These are phyloP conservation scores for Manis javanica DNA, from an alignment of 2,797 vertebrate species.

Conservation along the genomic window DNA sequence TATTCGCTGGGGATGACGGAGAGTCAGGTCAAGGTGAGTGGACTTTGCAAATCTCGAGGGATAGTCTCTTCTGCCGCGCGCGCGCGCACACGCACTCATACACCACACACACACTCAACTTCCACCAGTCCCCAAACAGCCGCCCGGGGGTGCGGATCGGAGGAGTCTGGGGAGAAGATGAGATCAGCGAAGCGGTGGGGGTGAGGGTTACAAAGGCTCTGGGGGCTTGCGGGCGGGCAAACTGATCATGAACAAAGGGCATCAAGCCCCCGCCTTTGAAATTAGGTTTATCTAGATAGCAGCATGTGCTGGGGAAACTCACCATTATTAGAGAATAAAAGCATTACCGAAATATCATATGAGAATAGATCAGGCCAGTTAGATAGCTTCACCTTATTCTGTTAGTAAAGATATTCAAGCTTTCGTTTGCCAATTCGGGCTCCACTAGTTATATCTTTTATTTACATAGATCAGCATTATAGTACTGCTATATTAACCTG, in stretches of 20 bases:
- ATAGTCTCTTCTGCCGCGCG: fast-evolving
- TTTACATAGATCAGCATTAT: background rate
- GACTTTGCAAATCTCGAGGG: background rate
- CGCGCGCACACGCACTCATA: fast-evolving
- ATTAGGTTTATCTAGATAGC: constrained; percentile 75
- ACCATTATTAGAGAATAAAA: constrained; percentile 63
- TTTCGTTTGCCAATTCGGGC: constrained; percentile 54
- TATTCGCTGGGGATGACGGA: constrained; percentile 98
- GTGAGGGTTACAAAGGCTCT: background rate
- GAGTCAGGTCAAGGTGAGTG: constrained; percentile 97
- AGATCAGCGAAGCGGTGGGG: constrained; percentile 84
- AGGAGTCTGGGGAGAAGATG: background rate
- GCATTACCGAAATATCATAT: constrained; percentile 41
- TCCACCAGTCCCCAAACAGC: background rate
- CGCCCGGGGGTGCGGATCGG: background rate
- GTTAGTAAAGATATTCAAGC: constrained; percentile 13
- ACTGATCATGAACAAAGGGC: constrained; percentile 72
- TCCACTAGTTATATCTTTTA: constrained; percentile 8
- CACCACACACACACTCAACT: background rate
- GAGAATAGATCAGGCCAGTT: background rate
- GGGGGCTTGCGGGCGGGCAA: background rate
- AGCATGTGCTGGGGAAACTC: constrained; percentile 2
- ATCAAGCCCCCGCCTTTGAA: constrained; percentile 51
- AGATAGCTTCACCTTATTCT: constrained; percentile 55
- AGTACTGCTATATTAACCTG: background rate